phyloP scores from a whole-genome alignment of 2,113 vertebrate species.

The Equus przewalskii region DNA sequence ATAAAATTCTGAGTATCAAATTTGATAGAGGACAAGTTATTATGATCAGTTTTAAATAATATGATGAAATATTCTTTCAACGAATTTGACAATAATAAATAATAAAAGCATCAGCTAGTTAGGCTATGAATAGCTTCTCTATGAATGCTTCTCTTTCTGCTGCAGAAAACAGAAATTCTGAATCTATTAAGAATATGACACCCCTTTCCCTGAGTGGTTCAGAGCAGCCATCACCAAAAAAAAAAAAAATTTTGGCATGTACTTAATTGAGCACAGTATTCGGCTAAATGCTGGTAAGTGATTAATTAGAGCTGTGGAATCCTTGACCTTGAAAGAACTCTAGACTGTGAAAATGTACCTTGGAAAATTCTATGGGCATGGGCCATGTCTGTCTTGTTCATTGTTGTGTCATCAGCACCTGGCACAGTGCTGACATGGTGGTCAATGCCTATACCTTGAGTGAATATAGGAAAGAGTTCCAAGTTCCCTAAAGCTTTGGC shows the following conservation, averaged over 20 bases:
- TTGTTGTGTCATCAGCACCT: background rate
- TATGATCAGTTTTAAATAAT: constrained; percentile 25
- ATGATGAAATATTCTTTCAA: background rate
- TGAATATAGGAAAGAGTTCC: background rate
- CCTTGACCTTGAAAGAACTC: background rate
- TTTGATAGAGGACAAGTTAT: background rate
- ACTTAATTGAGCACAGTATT: background rate
- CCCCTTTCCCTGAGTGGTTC: background rate
- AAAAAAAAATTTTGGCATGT: background rate
- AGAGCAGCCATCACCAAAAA: background rate
- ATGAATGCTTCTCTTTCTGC: background rate
- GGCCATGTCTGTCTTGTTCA: background rate
- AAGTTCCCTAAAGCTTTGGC: background rate
- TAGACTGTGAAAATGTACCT: background rate
- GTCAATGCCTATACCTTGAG: background rate
- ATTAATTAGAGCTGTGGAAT: background rate
- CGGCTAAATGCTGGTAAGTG: background rate
- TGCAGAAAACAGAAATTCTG: background rate
- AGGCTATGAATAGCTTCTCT: background rate
- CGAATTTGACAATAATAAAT: background rate
- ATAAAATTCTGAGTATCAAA: background rate
- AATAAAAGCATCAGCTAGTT: background rate
- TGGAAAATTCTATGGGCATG: background rate
- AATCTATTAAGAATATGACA: background rate
- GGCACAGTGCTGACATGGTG: background rate